Conservation (phyloP, 2,797 vertebrate species). For the Sparidentex hasta region DNA sequence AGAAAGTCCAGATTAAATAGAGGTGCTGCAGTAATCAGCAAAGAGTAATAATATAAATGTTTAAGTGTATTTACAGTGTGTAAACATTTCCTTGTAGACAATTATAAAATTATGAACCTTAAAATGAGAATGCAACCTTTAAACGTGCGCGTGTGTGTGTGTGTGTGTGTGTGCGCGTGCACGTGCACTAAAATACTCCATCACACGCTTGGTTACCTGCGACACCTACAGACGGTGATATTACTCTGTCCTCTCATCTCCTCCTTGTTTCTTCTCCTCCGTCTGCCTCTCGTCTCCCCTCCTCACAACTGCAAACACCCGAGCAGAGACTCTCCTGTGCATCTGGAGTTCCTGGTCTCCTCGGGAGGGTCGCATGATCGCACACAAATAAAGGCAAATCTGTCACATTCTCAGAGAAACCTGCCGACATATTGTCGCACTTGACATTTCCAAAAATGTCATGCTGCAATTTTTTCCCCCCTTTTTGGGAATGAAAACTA, state of each 20-base stretch:
- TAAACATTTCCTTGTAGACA: no score
- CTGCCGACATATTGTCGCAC: slow-evolving; percentile 26
- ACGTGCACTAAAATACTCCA: not conserved
- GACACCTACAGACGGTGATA: slow-evolving; percentile 22
- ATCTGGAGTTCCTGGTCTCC: slow-evolving; percentile 35
- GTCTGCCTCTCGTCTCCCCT: slow-evolving; percentile 17
- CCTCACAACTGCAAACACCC: slow-evolving; percentile 12
- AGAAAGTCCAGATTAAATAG: no score
- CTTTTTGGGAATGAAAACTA: not conserved
- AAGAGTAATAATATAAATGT: no score
- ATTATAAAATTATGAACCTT: no score
- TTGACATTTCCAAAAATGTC: slow-evolving; percentile 37
- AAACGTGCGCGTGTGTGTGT: not conserved
- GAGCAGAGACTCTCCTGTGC: slow-evolving; percentile 13
- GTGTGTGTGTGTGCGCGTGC: no score
- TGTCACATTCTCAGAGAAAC: slow-evolving; percentile 46
- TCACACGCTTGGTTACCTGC: slow-evolving; percentile 31
- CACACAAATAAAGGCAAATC: slow-evolving; percentile 33
- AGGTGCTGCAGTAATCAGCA: no score
- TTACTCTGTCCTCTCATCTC: slow-evolving; percentile 44
- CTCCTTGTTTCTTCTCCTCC: slow-evolving; percentile 22
- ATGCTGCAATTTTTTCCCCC: not conserved
- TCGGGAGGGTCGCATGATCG: slow-evolving; percentile 24
- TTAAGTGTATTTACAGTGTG: no score
- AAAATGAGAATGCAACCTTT: not conserved